Evolutionary conservation across 2,888 invertebrate species (phyloP), one percentile per base, ranked within the genome.

Genomic region (Oligia latruncula): DNA sequence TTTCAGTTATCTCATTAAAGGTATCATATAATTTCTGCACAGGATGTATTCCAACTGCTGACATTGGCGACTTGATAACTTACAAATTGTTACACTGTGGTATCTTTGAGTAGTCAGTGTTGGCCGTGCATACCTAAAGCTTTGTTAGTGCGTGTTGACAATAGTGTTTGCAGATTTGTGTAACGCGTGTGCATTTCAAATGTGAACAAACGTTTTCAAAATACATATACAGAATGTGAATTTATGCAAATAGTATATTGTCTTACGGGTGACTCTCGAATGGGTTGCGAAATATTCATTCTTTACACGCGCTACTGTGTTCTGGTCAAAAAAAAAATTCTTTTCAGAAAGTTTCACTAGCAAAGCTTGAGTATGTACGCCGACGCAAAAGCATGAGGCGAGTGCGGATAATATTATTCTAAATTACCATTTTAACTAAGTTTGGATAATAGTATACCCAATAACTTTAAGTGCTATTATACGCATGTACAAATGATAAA

Each of bases 401-500:
- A 87, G 79, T 78, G 84, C 79, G 68, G 81, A 83, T 81, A 71
- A 88, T 90, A 94, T 95, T 95, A 95, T 95, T 95, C 96, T 95
- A 96, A 95, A 95, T 94, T 95, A 95, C 93, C 91, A 93, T 93
- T 93, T 94, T 91, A 90, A 91, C 91, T 94, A 93, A 92, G 93
- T 93, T 94, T 88, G 92, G 91, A 92, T 91, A 64, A 92, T 91
- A 88, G 92, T 95, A 95, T 93, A 92, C 83, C 88, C 94, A 91
- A 93, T 93, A 92, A 92, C 86, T 87, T 90, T 94, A 96, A 95
- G 95, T 94, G 95, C 95, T 95, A 94, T 94, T 95, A 94, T 92
- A 94, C 91, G 94, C 95, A 94, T 96, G 96, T 96, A 96, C 95
- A 96, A 96, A 96, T 90, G 92, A 93, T 94, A 90, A 94, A 95